Conservation (phyloP, 2,888 invertebrate genomes). For the Eurytoma adleriae region DNA sequence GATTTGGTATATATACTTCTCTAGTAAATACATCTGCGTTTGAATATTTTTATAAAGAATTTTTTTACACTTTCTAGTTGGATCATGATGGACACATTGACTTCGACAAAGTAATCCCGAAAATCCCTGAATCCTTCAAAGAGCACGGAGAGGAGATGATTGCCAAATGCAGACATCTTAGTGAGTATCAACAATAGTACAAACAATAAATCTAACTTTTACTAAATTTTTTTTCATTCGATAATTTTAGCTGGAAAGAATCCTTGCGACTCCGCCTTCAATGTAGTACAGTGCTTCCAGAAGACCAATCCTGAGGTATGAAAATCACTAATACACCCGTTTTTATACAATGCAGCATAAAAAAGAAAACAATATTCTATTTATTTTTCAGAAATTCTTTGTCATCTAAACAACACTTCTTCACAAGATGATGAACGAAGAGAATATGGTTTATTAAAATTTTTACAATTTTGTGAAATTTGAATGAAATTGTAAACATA, state of each 20-base stretch:
- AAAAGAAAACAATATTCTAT: not conserved
- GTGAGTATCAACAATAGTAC: constrained; percentile 22
- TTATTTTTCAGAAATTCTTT: not conserved
- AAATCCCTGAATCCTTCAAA: constrained; percentile 40
- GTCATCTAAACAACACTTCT: not conserved
- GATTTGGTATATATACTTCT: constrained; percentile 40
- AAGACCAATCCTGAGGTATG: not conserved
- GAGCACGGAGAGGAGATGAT: constrained; percentile 53
- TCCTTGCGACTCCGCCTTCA: constrained; percentile 6
- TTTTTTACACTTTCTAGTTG: constrained; percentile 29
- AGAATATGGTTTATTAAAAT: too few species aligned
- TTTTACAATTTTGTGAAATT: too few species aligned
- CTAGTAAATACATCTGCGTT: too few species aligned
- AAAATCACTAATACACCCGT: not conserved
- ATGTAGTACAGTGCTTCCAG: constrained; percentile 37
- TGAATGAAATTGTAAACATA: too few species aligned
- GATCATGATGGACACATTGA: constrained; percentile 50
- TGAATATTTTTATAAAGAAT: not conserved
- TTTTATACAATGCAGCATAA: not conserved
- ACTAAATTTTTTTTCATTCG: too few species aligned
- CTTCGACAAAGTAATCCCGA: constrained; percentile 31
- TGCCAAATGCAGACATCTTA: constrained; percentile 38
- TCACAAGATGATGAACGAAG: too few species aligned
- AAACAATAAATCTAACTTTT: too few species aligned
- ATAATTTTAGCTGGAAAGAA: constrained; percentile 12